phyloP scores from a whole-genome alignment of 2,888 invertebrate genomes.

The Nymphalis polychloros region DNA sequence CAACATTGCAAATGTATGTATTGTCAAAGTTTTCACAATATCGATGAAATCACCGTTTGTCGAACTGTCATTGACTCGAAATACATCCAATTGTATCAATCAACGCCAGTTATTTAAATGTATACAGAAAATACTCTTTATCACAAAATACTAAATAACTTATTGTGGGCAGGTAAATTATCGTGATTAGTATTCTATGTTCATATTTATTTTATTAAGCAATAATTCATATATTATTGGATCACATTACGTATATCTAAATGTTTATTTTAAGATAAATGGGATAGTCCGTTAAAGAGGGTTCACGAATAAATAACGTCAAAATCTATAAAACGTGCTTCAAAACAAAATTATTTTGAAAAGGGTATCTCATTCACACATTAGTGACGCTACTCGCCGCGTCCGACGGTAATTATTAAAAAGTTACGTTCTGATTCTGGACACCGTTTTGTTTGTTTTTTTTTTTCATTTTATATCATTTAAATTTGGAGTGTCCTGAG shows the following conservation, averaged over 20 bases:
- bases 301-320: conserved; percentile 71
- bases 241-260: conserved; percentile 39
- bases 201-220: conserved; percentile 28
- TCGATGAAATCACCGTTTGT: not conserved
- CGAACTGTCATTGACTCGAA: not conserved
- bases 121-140: not conserved
- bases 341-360: conserved; percentile 76
- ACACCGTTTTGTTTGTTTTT: conserved; percentile 53
- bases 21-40: not conserved
- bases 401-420: conserved; percentile 74
- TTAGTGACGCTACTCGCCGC: conserved; percentile 77
- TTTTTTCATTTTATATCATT: conserved; percentile 52
- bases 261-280: conserved; percentile 51
- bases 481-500: conserved; percentile 71
- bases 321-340: conserved; percentile 72
- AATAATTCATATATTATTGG: conserved; percentile 35
- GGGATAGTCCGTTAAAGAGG: conserved; percentile 54
- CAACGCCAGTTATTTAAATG: not conserved
- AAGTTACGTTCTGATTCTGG: conserved; percentile 58
- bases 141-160: not conserved
- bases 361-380: conserved; percentile 72
- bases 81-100: not conserved
- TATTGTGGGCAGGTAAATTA: not conserved
- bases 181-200: not conserved
- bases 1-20: not conserved